Conservation (phyloP, 2,888 invertebrate species). For the Diaprepes abbreviatus region DNA sequence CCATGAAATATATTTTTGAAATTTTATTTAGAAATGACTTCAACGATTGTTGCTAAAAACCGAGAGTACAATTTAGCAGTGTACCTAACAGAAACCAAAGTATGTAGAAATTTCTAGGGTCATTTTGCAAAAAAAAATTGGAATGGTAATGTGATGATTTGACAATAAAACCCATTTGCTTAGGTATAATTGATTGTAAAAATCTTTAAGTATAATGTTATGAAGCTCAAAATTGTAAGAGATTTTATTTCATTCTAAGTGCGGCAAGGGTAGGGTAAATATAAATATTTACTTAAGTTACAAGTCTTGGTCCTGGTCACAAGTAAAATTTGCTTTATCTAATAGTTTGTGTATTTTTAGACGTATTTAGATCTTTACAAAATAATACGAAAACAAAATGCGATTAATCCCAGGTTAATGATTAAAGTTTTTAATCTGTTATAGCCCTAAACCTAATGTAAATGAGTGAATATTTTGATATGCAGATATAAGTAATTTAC, state of each 20-base stretch:
- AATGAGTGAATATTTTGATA: no score
- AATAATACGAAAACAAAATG: no score
- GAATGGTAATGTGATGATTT: slow-evolving; percentile 26
- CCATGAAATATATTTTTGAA: no score
- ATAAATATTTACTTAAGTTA: neutral
- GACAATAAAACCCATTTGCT: slow-evolving; percentile 26
- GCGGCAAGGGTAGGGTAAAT: neutral
- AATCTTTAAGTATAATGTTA: neutral
- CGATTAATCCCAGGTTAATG: no score
- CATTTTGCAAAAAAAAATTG: slow-evolving; percentile 17
- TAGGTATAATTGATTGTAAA: slow-evolving; percentile 22
- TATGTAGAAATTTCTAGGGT: neutral
- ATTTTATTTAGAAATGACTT: neutral
- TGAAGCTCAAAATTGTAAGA: slow-evolving; percentile 10
- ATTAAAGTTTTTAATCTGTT: no score
- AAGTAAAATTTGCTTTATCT: no score
- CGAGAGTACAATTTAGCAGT: slow-evolving; percentile 15
- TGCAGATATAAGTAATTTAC: no score
- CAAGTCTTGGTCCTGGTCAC: neutral
- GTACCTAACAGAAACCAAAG: slow-evolving; percentile 22
- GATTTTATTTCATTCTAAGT: slow-evolving; percentile 2
- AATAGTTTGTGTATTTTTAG: no score
- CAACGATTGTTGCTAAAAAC: slow-evolving; percentile 19
- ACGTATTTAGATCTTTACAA: no score
- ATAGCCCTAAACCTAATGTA: no score